These are phyloP conservation scores for Nephrotoma guestfalica DNA, from an alignment of 2,888 invertebrate species.

Conservation along the genomic window DNA sequence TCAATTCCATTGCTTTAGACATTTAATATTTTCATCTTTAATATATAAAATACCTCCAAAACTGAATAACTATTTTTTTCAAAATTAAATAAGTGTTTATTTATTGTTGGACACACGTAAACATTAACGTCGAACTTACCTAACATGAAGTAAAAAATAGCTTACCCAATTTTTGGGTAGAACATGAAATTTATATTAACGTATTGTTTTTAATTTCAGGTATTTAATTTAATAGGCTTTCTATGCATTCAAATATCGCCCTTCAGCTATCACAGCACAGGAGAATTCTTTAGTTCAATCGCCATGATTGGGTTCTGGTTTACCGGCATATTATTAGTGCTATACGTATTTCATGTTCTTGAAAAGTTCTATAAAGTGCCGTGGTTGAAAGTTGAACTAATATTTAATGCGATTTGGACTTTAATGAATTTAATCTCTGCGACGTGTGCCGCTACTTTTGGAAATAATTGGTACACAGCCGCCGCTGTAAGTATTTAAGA, in stretches of 20 bases:
- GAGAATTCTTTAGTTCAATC: slow-evolving; percentile 61
- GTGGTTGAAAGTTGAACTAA: slow-evolving; percentile 71
- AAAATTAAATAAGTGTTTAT: too few relatives aligned
- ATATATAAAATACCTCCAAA: too few relatives aligned
- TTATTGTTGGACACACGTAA: neutral
- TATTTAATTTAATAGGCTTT: slow-evolving; percentile 58
- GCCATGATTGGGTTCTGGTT: slow-evolving; percentile 78
- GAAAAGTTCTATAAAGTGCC: slow-evolving; percentile 75
- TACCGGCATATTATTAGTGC: slow-evolving; percentile 58
- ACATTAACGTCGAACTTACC: neutral
- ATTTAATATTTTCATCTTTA: too few relatives aligned
- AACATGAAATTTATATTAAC: too few relatives aligned
- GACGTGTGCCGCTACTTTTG: slow-evolving; percentile 47
- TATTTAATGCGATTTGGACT: slow-evolving; percentile 59
- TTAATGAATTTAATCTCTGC: slow-evolving; percentile 62
- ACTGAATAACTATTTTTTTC: too few relatives aligned
- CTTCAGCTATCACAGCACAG: slow-evolving; percentile 38
- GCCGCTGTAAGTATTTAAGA: slow-evolving; percentile 46
- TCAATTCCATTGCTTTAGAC: too few relatives aligned
- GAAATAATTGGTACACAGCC: slow-evolving; percentile 44
- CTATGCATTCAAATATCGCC: slow-evolving; percentile 58
- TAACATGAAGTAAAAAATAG: neutral
- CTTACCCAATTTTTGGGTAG: too few relatives aligned
- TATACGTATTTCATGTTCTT: slow-evolving; percentile 74
- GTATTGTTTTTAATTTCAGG: slow-evolving; percentile 34